phyloP scores from a whole-genome alignment of 2,113 vertebrate species.

The Miniopterus natalensis region DNA sequence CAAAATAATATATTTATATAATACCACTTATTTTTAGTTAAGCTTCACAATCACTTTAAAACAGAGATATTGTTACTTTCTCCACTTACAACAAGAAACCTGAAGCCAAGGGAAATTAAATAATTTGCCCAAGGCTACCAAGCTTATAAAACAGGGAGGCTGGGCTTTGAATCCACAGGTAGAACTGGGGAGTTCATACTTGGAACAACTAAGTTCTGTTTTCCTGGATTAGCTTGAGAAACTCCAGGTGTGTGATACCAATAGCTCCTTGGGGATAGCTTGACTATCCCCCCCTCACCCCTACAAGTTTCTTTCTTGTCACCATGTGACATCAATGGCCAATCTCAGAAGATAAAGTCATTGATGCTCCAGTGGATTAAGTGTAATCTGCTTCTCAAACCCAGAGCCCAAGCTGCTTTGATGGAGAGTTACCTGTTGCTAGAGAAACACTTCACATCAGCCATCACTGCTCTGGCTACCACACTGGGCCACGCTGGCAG shows the following conservation, averaged over 20 bases:
- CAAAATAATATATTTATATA: neutral
- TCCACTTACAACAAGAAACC: neutral
- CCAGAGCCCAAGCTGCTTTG: neutral
- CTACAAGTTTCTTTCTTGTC: neutral
- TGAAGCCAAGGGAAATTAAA: conserved; percentile 6
- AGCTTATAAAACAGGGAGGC: neutral
- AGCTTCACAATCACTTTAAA: neutral
- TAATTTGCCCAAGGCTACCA: neutral
- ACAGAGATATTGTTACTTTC: neutral
- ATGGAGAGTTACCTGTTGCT: neutral
- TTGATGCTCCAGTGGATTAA: neutral
- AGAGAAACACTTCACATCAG: neutral
- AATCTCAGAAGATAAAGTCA: neutral
- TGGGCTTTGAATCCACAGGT: neutral
- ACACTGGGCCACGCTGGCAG: neutral
- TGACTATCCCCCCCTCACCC: neutral
- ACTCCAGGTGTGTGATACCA: neutral
- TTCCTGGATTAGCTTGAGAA: neutral
- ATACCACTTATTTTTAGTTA: neutral
- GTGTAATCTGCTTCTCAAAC: neutral
- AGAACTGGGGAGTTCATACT: neutral
- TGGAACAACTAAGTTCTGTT: neutral
- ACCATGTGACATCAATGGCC: neutral
- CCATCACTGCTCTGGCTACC: neutral
- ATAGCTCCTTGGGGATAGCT: neutral